phyloP scores from a whole-genome alignment of 30 jellyfish, hydroid and myxozoan species.

The Rhopilema esculentum region DNA sequence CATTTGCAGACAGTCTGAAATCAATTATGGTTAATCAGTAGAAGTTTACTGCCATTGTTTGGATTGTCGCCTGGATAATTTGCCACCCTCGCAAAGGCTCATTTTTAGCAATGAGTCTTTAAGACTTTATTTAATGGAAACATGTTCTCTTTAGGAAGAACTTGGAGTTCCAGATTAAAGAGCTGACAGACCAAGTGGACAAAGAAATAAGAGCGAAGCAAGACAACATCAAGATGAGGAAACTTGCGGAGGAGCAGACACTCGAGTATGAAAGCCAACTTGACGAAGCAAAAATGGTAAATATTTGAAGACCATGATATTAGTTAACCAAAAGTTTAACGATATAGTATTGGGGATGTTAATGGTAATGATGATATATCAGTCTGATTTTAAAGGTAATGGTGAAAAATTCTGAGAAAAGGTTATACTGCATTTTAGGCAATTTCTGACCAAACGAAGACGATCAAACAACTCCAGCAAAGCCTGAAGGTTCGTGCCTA shows the following conservation, averaged over 20 bases:
- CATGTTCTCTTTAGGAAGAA: conserved; percentile 29
- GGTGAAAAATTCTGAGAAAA: not conserved
- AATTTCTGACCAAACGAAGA: conserved; percentile 49
- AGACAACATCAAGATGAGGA: conserved; percentile 41
- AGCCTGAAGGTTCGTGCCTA: conserved; percentile 33
- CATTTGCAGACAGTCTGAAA: too few relatives aligned
- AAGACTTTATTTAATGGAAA: not conserved
- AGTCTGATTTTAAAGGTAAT: not conserved
- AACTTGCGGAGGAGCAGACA: conserved; percentile 58
- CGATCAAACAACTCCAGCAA: conserved; percentile 11
- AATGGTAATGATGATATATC: not conserved
- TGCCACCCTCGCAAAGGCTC: too few relatives aligned
- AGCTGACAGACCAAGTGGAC: conserved; percentile 30
- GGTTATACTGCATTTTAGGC: not conserved
- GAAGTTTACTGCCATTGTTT: too few relatives aligned
- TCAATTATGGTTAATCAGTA: too few relatives aligned
- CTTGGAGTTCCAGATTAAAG: conserved; percentile 43
- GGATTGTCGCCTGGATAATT: too few relatives aligned
- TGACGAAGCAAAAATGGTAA: conserved; percentile 58
- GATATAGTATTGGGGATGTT: too few relatives aligned
- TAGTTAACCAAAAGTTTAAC: too few relatives aligned
- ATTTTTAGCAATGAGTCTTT: too few relatives aligned
- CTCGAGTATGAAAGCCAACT: conserved; percentile 40
- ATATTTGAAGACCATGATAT: not conserved
- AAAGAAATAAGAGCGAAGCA: conserved; percentile 50